A percentile compares a stretch with the other conserved stretches of the same genome.
phyloP scores from a whole-genome alignment of 2,113 vertebrate genomes.

The Trematocara stigmaticum region DNA sequence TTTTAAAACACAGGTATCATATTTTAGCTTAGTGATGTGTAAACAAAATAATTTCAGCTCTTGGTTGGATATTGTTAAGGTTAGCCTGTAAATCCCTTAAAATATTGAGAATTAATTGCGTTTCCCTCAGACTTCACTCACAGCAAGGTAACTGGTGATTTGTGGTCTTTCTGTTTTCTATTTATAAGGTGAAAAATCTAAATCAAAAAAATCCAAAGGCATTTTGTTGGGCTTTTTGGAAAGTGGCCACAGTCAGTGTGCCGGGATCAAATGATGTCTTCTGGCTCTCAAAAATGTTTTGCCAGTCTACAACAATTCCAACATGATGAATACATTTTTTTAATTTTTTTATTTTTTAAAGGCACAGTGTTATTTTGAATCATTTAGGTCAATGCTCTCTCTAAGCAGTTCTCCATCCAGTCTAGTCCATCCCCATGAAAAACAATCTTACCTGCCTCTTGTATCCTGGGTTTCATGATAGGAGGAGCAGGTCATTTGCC shows the following conservation, averaged over 20 bases:
- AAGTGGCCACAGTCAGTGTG: background rate
- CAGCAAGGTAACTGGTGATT: background rate
- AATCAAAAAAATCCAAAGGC: background rate
- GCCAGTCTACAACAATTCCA: background rate
- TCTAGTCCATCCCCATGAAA: background rate
- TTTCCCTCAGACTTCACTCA: background rate
- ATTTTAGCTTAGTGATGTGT: background rate
- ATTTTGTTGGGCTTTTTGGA: background rate
- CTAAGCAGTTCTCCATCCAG: background rate
- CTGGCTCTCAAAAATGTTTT: background rate
- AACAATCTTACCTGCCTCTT: background rate
- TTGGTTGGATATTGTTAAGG: background rate
- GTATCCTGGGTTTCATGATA: background rate
- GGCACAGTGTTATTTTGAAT: background rate
- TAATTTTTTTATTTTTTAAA: too few relatives aligned
- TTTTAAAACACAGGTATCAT: background rate
- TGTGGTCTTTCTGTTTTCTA: background rate
- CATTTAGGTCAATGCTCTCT: background rate
- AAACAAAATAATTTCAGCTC: background rate
- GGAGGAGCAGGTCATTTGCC: background rate
- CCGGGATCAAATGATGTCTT: background rate
- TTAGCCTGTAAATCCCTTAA: background rate
- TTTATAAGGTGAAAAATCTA: background rate
- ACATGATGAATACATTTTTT: background rate
- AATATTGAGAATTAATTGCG: background rate